Base-by-base conservation (phyloP, 2,888 invertebrate genomes). In the Spodoptera littoralis region DNA sequence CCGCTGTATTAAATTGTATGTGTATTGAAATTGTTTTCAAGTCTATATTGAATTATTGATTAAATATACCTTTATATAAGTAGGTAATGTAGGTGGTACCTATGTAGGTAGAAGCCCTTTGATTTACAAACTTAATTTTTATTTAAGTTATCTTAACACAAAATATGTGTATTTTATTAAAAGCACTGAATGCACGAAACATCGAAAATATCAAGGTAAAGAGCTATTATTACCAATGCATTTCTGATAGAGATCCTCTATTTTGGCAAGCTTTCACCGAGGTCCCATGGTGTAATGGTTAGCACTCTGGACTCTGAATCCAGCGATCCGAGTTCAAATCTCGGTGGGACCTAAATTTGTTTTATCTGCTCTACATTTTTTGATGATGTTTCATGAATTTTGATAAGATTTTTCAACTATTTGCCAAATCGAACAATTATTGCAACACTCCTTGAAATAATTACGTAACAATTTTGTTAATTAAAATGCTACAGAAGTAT, bases 221-320 rank as follows among this genome's bases (percentile, higher is more conserved):
- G 27, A 56, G 52, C 42, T 52, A 11, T 1, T 11, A 48, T 18
- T 70, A 45, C 46, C 43, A 55, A 45, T 36, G 43, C 11, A 18
- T 11, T 30, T 44, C 11, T n/a, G 47, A 41, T 30, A 56, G 0
- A n/a, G 0, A 24, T 54, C 41, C 22, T 41, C 8, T 13, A 46
- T 57, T 72, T 72, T 0, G 2, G 6, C 0, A 0, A 0, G 0
- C 0, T 8, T 0, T 11, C 0, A 8, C 63, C 79, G 67, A 75
- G 96, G 96, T 96, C 94, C 96, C 96, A 96, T 96, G 96, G 96
- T 96, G 96, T 96, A 96, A 96, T 95, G 96, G 96, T 96, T 96
- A 96, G 96, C 96, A 96, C 96, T 96, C 96, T 96, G 96, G 96
- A 96, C 96, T 96, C 95, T 96, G 96, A 96, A 96, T 96, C 96